Percentiles rank a stretch among this genome's conserved stretches.
These are phyloP conservation scores for Melanotaenia maccullochi DNA, from an alignment of 2,797 vertebrate species.

Conservation along the genomic window DNA sequence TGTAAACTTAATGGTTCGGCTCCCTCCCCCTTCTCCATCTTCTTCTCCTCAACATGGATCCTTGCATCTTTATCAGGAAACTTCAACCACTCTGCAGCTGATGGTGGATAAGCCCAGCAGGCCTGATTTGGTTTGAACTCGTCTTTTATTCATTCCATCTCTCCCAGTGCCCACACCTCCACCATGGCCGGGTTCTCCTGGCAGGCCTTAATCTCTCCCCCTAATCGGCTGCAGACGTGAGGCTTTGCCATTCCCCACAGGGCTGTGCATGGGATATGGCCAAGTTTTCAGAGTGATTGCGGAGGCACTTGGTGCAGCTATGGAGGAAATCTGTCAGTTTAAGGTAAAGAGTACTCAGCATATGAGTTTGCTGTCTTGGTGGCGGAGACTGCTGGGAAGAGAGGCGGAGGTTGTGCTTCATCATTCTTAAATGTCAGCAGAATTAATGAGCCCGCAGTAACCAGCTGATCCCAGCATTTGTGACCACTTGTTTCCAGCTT, in stretches of 20 bases:
- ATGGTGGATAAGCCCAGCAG: constrained; percentile 74
- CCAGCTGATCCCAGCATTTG: constrained; percentile 48
- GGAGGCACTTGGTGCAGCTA: constrained; percentile 33
- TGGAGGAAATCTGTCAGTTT: constrained; percentile 31
- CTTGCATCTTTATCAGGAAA: constrained; percentile 74
- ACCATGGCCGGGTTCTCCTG: constrained; percentile 73
- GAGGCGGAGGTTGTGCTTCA: constrained; percentile 28
- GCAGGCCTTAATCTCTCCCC: constrained; percentile 77
- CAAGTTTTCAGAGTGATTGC: constrained; percentile 55
- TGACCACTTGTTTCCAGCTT: constrained; percentile 48
- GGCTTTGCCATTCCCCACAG: constrained; percentile 75
- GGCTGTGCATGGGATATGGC: constrained; percentile 58
- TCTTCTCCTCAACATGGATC: constrained; percentile 40
- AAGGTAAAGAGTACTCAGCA: constrained; percentile 23
- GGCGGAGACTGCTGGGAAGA: constrained; percentile 18
- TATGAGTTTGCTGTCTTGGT: constrained; percentile 15
- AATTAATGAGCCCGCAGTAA: constrained; percentile 35
- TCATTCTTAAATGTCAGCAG: constrained; percentile 37
- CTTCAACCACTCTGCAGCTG: constrained; percentile 62
- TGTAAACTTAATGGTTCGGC: constrained; percentile 66
- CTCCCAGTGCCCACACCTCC: constrained; percentile 76
- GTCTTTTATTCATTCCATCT: constrained; percentile 78
- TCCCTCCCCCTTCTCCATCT: neutral
- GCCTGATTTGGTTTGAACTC: constrained; percentile 71
- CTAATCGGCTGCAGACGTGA: constrained; percentile 79